Evolutionary conservation across 2,888 invertebrate species (phyloP).

Genomic region (Pantelozetes paolii): DNA sequence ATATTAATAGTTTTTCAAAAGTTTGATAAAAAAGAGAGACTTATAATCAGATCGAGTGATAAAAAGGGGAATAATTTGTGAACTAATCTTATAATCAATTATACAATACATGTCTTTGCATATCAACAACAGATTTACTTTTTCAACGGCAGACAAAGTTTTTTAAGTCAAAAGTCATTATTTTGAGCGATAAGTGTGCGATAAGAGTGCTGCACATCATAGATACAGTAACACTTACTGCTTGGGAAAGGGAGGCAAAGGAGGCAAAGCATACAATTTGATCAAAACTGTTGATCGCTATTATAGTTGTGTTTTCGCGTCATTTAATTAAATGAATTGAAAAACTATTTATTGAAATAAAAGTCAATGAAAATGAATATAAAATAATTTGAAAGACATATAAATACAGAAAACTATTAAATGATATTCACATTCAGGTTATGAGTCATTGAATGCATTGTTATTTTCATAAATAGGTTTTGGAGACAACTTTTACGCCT

Average conservation of each 20-base stretch:
- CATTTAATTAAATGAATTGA: constrained; percentile 21
- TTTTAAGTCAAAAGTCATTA: constrained; percentile 23
- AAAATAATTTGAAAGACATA: constrained; percentile 17
- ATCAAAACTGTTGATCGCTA: constrained; percentile 12
- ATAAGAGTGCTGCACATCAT: not conserved
- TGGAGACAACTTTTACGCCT: not conserved
- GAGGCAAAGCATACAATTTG: not conserved
- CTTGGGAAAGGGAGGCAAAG: not conserved
- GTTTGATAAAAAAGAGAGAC: not conserved
- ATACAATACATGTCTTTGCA: constrained; percentile 26
- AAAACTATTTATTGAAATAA: not conserved
- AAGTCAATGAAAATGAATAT: not conserved
- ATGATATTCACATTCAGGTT: not conserved
- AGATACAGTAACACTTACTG: constrained; percentile 24
- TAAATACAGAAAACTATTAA: not conserved
- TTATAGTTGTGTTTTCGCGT: not conserved
- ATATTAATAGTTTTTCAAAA: not conserved
- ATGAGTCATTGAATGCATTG: not conserved
- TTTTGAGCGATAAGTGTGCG: constrained; percentile 22
- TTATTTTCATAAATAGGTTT: not conserved
- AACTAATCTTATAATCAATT: constrained; percentile 3
- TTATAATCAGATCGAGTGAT: not conserved
- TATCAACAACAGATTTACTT: constrained; percentile 15
- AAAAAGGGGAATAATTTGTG: not conserved
- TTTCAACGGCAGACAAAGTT: not conserved